Percentiles rank a stretch among this genome's conserved stretches.
Conservation (phyloP, 2,113 vertebrate species). For the Cromileptes altivelis region DNA sequence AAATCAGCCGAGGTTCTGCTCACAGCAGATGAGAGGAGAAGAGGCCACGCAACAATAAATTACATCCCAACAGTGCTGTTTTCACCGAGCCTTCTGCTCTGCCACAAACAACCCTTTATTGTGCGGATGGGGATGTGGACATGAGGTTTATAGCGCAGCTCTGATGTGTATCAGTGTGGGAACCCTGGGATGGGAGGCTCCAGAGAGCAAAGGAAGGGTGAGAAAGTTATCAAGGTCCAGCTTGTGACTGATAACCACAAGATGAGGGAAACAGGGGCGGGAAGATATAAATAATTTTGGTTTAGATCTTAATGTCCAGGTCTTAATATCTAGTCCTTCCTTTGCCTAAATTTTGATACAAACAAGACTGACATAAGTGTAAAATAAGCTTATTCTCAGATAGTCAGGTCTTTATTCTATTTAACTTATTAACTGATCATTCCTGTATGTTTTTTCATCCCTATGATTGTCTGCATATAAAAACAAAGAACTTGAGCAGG, state of each 20-base stretch:
- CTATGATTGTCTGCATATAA: background rate
- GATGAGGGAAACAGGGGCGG: background rate
- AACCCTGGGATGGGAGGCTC: slow-evolving; percentile 52
- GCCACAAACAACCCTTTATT: slow-evolving; percentile 68
- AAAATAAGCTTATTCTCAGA: background rate
- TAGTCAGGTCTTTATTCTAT: background rate
- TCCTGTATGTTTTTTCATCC: background rate
- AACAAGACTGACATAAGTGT: background rate
- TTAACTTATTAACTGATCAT: background rate
- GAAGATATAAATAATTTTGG: background rate
- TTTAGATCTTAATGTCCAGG: background rate
- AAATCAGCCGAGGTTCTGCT: slow-evolving; percentile 14
- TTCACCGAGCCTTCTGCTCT: slow-evolving; percentile 50
- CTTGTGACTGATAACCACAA: slow-evolving; percentile 37
- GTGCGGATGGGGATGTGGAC: slow-evolving; percentile 54
- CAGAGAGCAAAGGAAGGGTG: background rate
- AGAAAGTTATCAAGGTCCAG: slow-evolving; percentile 34
- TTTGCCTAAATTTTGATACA: background rate
- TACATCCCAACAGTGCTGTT: slow-evolving; percentile 63
- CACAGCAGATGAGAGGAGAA: slow-evolving; percentile 39
- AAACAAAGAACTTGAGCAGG: background rate
- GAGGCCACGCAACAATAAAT: slow-evolving; percentile 55
- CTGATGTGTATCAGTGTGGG: slow-evolving; percentile 83
- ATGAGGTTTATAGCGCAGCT: slow-evolving; percentile 68
- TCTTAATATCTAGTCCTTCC: no score